These are phyloP conservation scores for Pelusios castaneus DNA, from an alignment of 2,113 vertebrate genomes.

Conservation along the genomic window DNA sequence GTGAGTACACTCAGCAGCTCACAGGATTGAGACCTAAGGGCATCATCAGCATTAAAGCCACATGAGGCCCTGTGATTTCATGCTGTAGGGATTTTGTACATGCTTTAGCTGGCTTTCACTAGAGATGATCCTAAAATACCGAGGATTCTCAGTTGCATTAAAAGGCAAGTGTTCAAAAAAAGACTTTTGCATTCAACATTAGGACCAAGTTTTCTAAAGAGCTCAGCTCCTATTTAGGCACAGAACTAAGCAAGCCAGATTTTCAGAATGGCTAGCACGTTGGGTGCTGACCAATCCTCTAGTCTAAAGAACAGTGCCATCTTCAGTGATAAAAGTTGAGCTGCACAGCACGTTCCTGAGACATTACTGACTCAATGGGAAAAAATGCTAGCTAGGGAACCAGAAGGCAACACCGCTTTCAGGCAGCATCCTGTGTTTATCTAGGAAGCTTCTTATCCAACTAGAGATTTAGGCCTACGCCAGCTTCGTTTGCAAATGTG, in stretches of 20 bases:
- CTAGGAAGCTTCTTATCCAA: background rate
- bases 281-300: background rate
- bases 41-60: conserved; percentile 34
- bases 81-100: background rate
- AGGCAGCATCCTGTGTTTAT: rapidly evolving
- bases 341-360: background rate
- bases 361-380: background rate
- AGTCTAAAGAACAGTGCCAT: background rate
- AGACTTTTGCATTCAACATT: background rate
- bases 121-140: background rate
- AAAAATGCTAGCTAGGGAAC: background rate
- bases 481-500: background rate
- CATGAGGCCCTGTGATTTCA: background rate
- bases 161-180: background rate
- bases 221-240: background rate
- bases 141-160: background rate
- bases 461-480: background rate
- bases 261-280: background rate
- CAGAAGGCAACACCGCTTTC: background rate
- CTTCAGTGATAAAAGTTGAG: background rate
- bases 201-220: background rate
- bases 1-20: conserved; percentile 49
- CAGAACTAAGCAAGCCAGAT: background rate
- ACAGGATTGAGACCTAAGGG: conserved; percentile 7
- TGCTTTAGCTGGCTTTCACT: conserved; percentile 8